Conservation (phyloP, 2,797 vertebrate genomes). For the Hippocampus kuda region DNA sequence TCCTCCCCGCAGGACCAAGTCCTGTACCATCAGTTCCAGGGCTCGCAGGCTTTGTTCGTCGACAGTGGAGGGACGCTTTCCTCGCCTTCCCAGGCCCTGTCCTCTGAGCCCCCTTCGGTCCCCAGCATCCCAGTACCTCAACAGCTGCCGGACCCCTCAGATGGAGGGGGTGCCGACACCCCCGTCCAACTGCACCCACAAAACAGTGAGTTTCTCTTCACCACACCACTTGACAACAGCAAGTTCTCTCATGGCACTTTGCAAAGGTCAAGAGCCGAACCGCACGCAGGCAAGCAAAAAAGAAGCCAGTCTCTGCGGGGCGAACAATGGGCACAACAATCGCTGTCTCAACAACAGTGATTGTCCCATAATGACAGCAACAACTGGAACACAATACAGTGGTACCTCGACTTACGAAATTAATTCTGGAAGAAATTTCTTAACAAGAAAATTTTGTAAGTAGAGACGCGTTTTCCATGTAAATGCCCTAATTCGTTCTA, state of each 20-base stretch:
- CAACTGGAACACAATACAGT: no score
- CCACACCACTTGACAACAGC: neutral
- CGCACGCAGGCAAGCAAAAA: neutral
- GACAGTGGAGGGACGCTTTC: conserved; percentile 14
- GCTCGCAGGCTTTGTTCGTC: conserved; percentile 30
- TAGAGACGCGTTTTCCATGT: no score
- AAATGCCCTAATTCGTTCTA: no score
- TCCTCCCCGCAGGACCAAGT: conserved; percentile 15
- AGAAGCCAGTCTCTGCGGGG: neutral
- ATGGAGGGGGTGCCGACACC: conserved; percentile 38
- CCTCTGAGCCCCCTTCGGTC: conserved; percentile 16
- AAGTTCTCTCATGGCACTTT: neutral
- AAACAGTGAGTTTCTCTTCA: conserved; percentile 52
- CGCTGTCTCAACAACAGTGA: no score
- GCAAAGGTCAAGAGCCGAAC: neutral
- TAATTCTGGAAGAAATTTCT: no score
- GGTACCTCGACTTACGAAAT: no score
- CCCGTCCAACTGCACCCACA: conserved; percentile 56
- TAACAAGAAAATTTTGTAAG: no score
- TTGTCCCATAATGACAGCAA: no score
- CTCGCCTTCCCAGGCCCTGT: conserved; percentile 22
- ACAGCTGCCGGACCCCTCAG: conserved; percentile 43
- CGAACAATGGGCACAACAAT: no score
- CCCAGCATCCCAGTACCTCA: conserved; percentile 50
- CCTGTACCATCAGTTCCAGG: conserved; percentile 38